Conservation (phyloP, 92 coral and sea anemone species). For the Anthopleura xanthogrammica region DNA sequence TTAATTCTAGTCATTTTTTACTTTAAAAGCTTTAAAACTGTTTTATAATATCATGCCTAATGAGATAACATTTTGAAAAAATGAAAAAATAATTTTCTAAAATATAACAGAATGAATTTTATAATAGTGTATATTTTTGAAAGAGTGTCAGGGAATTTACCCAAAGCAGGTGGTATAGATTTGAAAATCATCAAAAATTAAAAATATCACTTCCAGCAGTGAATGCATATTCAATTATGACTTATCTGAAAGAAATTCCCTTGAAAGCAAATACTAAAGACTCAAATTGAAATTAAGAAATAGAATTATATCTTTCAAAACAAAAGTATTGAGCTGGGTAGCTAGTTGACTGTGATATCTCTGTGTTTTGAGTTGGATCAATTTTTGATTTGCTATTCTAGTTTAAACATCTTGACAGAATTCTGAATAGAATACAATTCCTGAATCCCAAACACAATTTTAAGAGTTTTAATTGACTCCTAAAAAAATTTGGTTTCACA, state of each 20-base stretch:
- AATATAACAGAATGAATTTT: conserved; percentile 3
- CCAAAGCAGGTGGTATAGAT: conserved; percentile 64
- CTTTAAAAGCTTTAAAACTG: conserved; percentile 35
- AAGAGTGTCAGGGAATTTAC: conserved; percentile 23
- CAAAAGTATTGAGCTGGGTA: conserved; percentile 17
- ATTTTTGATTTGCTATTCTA: conserved; percentile 28
- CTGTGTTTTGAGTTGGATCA: neutral
- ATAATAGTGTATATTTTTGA: neutral
- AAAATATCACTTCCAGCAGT: conserved; percentile 70
- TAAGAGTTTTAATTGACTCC: conserved; percentile 41
- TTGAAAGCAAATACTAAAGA: conserved; percentile 49
- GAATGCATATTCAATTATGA: conserved; percentile 60
- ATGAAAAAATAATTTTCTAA: conserved; percentile 1
- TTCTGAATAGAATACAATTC: conserved; percentile 14
- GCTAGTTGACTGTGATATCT: conserved; percentile 10
- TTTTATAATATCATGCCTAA: neutral
- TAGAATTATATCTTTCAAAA: conserved; percentile 41
- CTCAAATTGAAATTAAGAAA: conserved; percentile 15
- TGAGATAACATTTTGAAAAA: neutral
- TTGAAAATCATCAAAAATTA: conserved; percentile 76
- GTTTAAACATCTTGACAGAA: conserved; percentile 5
- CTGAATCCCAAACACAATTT: conserved; percentile 20
- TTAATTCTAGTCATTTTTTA: conserved; percentile 61
- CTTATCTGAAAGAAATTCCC: conserved; percentile 57
- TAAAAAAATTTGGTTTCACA: conserved; percentile 31